Evolutionary conservation across 2,113 vertebrate genomes (phyloP).

Genomic region (Saguinus imperator): DNA sequence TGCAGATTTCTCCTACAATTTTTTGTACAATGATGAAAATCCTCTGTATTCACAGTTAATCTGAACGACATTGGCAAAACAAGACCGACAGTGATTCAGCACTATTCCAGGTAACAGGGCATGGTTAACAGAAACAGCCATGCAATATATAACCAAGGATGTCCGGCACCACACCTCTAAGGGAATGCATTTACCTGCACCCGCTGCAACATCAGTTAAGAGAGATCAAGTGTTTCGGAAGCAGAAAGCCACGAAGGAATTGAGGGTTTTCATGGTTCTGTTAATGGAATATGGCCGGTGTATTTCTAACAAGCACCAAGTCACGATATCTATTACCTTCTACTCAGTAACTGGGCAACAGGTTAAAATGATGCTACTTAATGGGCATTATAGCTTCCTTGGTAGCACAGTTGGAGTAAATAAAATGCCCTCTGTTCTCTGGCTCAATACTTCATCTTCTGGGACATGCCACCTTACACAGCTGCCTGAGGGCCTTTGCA

Average conservation of each 20-base stretch:
- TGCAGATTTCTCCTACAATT: neutral
- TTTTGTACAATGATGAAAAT: neutral
- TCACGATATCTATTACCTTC: neutral
- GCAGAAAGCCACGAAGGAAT: neutral
- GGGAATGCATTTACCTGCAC: fast-evolving
- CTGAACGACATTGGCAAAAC: neutral
- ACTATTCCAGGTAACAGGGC: neutral
- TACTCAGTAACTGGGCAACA: neutral
- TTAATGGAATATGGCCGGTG: neutral
- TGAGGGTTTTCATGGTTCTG: neutral
- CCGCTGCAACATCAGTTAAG: fast-evolving
- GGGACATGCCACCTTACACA: neutral
- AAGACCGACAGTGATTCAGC: neutral
- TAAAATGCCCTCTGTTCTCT: neutral
- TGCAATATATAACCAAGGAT: neutral
- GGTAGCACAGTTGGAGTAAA: neutral
- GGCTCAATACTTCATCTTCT: neutral
- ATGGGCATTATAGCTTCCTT: neutral
- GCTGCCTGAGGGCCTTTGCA: fast-evolving
- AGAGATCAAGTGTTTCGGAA: neutral
- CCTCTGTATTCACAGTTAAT: neutral
- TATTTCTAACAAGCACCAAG: neutral
- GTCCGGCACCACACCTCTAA: fast-evolving
- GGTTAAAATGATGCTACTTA: neutral
- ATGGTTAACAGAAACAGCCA: neutral